Evolutionary conservation across 1,140 invertebrate species (phyloP), one percentile per base, ranked within the genome.

Genomic region (Megalonaias nervosa): DNA sequence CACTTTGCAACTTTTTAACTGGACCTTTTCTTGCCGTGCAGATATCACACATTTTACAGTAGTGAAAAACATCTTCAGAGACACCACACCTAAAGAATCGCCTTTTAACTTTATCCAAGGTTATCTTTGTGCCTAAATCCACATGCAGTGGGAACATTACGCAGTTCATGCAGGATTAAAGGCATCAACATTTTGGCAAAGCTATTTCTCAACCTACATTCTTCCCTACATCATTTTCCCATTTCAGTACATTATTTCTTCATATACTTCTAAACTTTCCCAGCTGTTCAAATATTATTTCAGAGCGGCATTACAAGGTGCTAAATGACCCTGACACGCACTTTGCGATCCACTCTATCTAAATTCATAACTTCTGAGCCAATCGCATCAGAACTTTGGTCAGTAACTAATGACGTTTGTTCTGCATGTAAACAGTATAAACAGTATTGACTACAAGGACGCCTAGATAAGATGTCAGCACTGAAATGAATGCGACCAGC

Each of bases 1-100:
- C 84, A 66, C 86, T 81, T 17, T 85, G 75, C 14, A 85, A 75
- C 82, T n/a, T n/a, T n/a, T n/a, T n/a, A n/a, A n/a, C n/a, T n/a
- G n/a, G n/a, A n/a, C n/a, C n/a, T n/a, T n/a, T n/a, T n/a, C n/a
- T n/a, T n/a, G n/a, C n/a, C n/a, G n/a, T n/a, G n/a, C n/a, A n/a
- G n/a, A n/a, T n/a, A n/a, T n/a, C n/a, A n/a, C n/a, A n/a, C n/a
- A n/a, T n/a, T n/a, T n/a, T n/a, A n/a, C n/a, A n/a, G n/a, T n/a
- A n/a, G n/a, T n/a, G n/a, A n/a, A n/a, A n/a, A 21, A 71, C 5
- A 57, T 71, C 70, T 6, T 26, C 19, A 26, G 26, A 26, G 31
- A 23, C 2, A 6, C 13, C 12, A 31, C 14, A 61, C 70, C 58
- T 26, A 71, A 38, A 26, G 31, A 71, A 71, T 61, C 70, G 60